Evolutionary conservation across 2,888 invertebrate species (phyloP).

Genomic region (Lutraria lutraria): DNA sequence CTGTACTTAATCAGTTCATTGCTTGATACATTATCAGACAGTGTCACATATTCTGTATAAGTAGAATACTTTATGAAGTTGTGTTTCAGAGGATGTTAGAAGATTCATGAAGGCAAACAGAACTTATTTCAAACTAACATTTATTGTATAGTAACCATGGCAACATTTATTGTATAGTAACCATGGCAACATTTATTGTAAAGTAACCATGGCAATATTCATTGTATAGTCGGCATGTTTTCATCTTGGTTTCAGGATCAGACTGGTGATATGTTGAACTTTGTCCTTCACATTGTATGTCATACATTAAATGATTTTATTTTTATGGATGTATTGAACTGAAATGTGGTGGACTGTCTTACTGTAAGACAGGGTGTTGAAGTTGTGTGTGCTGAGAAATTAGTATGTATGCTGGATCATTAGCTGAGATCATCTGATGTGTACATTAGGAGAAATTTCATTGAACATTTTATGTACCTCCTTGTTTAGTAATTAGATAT

Average conservation of each 20-base stretch:
- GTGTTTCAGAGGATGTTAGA: too few species aligned
- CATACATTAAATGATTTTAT: not conserved
- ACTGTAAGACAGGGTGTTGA: not conserved
- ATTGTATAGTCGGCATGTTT: slow-evolving; percentile 16
- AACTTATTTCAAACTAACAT: too few species aligned
- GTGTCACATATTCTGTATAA: too few species aligned
- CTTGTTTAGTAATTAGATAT: too few species aligned
- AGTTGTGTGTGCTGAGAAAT: not conserved
- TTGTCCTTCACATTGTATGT: not conserved
- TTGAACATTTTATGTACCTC: not conserved
- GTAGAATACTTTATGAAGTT: too few species aligned
- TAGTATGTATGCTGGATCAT: not conserved
- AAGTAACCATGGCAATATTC: not conserved
- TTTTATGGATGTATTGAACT: not conserved
- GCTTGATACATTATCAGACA: too few species aligned
- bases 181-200: not conserved
- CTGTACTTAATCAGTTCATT: too few species aligned
- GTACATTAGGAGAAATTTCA: not conserved
- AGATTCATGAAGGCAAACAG: too few species aligned
- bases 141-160: too few species aligned
- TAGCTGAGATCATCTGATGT: not conserved
- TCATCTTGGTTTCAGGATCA: not conserved
- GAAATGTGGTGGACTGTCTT: not conserved
- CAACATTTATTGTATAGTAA: too few species aligned
- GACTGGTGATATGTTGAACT: not conserved